Base-by-base conservation (phyloP, 2,888 invertebrate species). In the Drosophila borealis region DNA sequence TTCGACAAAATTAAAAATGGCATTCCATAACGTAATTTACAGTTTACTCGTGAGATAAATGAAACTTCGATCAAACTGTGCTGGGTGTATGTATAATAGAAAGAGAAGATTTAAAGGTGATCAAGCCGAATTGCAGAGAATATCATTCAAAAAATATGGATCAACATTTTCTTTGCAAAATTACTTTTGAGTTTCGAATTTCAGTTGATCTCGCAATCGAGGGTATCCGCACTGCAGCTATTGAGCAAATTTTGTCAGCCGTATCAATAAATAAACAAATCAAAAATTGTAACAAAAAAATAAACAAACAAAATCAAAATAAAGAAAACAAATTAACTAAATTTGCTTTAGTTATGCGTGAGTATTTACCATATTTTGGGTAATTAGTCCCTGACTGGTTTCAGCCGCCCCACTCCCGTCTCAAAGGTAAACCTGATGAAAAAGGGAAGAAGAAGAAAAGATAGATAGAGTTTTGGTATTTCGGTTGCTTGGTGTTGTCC, bases 331-430 rank as follows among this genome's bases (percentile, higher is more conserved):
- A 55, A 34, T 57, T 62, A 78, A 71, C 70, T 64, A 61, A 74
- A 72, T 62, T 80, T 80, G 76, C 80, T 83, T 89, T 81, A 78
- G 81, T 74, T 85, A 81, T 77, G 70, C 85, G 66, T 77, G 74
- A 84, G 89, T 92, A 92, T 91, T 92, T 92, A 92, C 92, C 92
- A 92, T 92, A 92, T 92, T 92, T 92, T 93, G 93, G 92, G 92
- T 92, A 92, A 93, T 93, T 92, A 92, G 91, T 91, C 92, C 93
- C 92, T 93, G 92, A 93, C 92, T 93, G 91, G 93, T 92, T 92
- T 93, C 93, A 92, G 93, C 92, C 93, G 93, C 93, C 93, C 93
- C 93, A 92, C 91, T 92, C 93, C 93, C 93, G 93, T 93, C 93
- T 93, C 93, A 93, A 92, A 93, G 93, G 92, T 93, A 93, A 91